These are phyloP conservation scores for Paralichthys olivaceus DNA, from an alignment of 2,113 vertebrate genomes.

Conservation along the genomic window DNA sequence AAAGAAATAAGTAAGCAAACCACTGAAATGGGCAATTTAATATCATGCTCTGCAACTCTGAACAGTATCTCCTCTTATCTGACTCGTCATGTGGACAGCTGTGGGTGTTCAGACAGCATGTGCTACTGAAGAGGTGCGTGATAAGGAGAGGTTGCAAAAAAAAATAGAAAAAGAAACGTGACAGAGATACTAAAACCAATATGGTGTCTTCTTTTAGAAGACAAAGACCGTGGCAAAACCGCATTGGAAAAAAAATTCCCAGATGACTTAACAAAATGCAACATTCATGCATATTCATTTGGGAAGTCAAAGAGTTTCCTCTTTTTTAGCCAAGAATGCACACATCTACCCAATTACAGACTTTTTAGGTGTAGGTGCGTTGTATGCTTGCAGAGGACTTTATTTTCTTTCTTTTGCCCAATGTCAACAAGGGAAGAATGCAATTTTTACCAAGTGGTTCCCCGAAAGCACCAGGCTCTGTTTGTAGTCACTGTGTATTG, in stretches of 20 bases:
- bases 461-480: no score
- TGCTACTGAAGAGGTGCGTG: slow-evolving; percentile 32
- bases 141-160: slow-evolving; percentile 47
- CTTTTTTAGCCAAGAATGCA: neutral
- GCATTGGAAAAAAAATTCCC: neutral
- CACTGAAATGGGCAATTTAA: slow-evolving; percentile 71
- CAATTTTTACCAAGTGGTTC: no score
- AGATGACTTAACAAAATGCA: neutral
- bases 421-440: no score
- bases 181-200: slow-evolving; percentile 30
- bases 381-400: no score
- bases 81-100: slow-evolving; percentile 44
- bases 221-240: slow-evolving; percentile 12
- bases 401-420: no score
- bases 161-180: slow-evolving; percentile 14
- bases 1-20: slow-evolving; percentile 2
- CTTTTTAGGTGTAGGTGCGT: neutral
- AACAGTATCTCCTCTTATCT: slow-evolving; percentile 63
- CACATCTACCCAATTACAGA: neutral
- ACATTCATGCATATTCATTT: neutral
- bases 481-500: no score
- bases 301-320: neutral
- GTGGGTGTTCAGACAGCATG: slow-evolving; percentile 47
- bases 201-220: slow-evolving; percentile 3
- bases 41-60: slow-evolving; percentile 66